Base-by-base conservation (phyloP, 2,888 invertebrate genomes). In the Parascotia fuliginaria region DNA sequence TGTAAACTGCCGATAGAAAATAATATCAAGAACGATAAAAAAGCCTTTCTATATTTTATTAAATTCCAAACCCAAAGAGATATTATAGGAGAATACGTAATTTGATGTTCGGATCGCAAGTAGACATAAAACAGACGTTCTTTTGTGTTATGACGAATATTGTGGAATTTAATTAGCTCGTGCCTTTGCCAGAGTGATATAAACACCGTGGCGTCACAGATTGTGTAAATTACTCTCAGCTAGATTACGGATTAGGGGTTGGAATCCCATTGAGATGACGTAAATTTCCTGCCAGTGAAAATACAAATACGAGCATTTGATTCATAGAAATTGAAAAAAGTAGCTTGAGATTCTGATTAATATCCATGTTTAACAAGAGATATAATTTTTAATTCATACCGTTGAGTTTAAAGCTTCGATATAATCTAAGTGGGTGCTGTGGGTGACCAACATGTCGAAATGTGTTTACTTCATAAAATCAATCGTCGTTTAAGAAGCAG, bases 81-180 rank as follows among this genome's bases (percentile, higher is more conserved):
- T 55, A 55, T 48, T 49, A 51, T 49, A 50, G 22, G 44, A 52
- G 56, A 62, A 44, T 57, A 46, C 11, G 42, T 65, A 69, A 70
- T 67, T 62, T 53, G 43, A 67, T 69, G 44, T 49, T 31, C 34
- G 45, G 24, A 31, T 46, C 43, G 37, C 52, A 56, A 56, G 54
- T 55, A 49, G 56, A 60, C 65, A 41, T 38, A n/a, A 49, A 56
- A 64, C 47, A 60, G 65, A 65, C 65, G 49, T 67, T 49, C 39
- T 46, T 47, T 41, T 27, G 42, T 43, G 36, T 51, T 56, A 22
- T 42, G 50, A 54, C 43, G 53, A 54, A 63, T 51, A 56, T 65
- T 67, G 49, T 42, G 46, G 31, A 67, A 65, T 56, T 44, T 60
- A 67, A 65, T 65, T 64, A 67, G 32, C 37, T 12, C 12, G 19